Percentiles rank a stretch among this genome's conserved stretches.
Evolutionary conservation across 2,797 vertebrate genomes (phyloP).

Genomic region (Ctenosaura bakeri): DNA sequence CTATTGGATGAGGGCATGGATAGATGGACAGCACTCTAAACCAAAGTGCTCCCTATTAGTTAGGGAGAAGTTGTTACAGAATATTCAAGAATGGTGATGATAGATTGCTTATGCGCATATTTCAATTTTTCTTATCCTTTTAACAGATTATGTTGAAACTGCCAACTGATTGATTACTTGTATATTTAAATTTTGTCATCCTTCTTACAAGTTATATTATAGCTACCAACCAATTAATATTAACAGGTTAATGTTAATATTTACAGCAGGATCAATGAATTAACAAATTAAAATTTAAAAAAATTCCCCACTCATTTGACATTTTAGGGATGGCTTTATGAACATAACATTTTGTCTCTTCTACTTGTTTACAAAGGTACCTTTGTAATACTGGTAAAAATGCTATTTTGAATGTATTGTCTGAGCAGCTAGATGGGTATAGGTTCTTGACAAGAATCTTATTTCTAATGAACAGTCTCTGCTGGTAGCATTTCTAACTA

Average conservation of each 20-base stretch:
- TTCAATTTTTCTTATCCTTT: neutral
- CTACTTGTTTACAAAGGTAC: neutral
- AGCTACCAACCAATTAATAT: neutral
- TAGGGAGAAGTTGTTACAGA: neutral
- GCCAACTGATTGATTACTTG: neutral
- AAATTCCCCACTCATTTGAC: too few species aligned
- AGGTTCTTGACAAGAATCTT: neutral
- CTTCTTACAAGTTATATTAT: neutral
- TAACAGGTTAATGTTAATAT: neutral
- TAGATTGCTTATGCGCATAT: neutral
- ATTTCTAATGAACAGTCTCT: neutral
- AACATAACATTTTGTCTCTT: neutral
- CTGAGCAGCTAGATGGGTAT: too few species aligned
- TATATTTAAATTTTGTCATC: neutral
- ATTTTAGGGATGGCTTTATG: neutral
- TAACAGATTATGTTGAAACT: neutral
- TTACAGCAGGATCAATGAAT: neutral
- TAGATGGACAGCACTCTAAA: neutral
- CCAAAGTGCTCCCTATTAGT: neutral
- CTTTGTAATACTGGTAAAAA: neutral
- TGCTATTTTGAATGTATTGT: neutral
- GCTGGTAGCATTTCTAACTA: neutral
- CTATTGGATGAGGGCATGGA: neutral
- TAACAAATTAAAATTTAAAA: constrained; percentile 11
- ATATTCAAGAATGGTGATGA: neutral